Conservation (phyloP, 2,888 invertebrate species). For the Imbricaverruca yamaguchii region DNA sequence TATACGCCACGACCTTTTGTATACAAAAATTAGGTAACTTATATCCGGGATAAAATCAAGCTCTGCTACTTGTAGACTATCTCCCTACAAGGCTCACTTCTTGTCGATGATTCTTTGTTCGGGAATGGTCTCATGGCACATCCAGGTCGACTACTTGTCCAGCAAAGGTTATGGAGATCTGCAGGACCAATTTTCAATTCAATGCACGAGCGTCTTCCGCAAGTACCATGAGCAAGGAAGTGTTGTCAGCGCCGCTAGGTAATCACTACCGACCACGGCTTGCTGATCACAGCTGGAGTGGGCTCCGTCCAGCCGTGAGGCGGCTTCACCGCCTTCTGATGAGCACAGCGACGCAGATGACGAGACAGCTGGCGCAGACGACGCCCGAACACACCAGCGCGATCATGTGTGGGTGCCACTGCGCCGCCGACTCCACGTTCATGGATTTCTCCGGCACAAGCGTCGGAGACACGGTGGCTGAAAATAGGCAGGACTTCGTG, state of each 20-base stretch:
- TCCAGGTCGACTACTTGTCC: not conserved
- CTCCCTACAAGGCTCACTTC: too few relatives aligned
- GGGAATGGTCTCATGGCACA: too few relatives aligned
- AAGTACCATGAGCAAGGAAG: too few relatives aligned
- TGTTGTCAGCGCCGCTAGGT: too few relatives aligned
- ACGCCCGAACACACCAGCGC: not conserved
- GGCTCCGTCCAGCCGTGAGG: not conserved
- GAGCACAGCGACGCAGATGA: not conserved
- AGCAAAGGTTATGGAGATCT: not conserved
- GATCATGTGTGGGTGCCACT: constrained; percentile 1
- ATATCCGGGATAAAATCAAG: too few relatives aligned
- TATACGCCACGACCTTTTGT: too few relatives aligned
- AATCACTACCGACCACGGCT: not conserved
- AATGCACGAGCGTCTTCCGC: too few relatives aligned
- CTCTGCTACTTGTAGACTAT: too few relatives aligned
- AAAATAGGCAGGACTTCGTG: not conserved
- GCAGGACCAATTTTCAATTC: not conserved
- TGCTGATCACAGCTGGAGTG: not conserved
- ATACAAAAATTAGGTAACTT: too few relatives aligned
- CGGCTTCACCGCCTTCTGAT: not conserved
- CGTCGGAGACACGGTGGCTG: not conserved
- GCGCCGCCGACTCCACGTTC: not conserved
- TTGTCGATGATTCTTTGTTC: too few relatives aligned
- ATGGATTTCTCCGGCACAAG: not conserved
- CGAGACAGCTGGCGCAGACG: not conserved